Evolutionary conservation across 2,113 vertebrate genomes (phyloP).

Genomic region (Ochotona curzoniae): DNA sequence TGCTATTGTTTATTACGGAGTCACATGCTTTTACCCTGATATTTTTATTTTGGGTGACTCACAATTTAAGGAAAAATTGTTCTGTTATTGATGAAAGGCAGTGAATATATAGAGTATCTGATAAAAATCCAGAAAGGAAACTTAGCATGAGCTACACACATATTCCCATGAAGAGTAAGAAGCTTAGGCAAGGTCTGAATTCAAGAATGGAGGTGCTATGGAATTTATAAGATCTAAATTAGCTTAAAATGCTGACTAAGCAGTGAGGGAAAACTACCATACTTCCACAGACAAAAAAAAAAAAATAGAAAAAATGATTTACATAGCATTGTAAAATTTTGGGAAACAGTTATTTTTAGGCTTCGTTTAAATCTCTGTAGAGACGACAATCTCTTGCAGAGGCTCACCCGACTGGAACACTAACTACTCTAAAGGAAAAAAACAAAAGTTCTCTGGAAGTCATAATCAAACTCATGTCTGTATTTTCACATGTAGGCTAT

Average conservation of each 20-base stretch:
- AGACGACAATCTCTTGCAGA: background rate
- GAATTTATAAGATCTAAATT: slow-evolving; percentile 20
- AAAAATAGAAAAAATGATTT: too few species aligned
- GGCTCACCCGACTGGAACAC: background rate
- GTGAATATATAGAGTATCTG: background rate
- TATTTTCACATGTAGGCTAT: background rate
- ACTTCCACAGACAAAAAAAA: slow-evolving; percentile 38
- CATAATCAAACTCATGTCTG: background rate
- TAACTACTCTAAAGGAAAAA: background rate
- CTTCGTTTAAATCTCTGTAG: slow-evolving; percentile 26
- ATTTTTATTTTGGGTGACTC: slow-evolving; percentile 29
- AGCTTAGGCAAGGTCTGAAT: slow-evolving; percentile 43
- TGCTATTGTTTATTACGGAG: slow-evolving; percentile 15
- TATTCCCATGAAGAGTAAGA: slow-evolving; percentile 4
- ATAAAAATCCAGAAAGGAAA: slow-evolving; percentile 9
- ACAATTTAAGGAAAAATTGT: background rate
- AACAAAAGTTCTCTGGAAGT: background rate
- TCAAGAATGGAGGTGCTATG: slow-evolving; percentile 22
- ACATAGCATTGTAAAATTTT: slow-evolving; percentile 4
- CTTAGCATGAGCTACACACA: background rate
- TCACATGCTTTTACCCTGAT: background rate
- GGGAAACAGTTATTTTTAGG: slow-evolving; percentile 6
- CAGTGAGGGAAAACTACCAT: slow-evolving; percentile 27
- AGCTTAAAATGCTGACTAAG: slow-evolving; percentile 39
- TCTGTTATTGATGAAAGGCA: slow-evolving; percentile 56